These are phyloP conservation scores for Pyrrhia umbra DNA, from an alignment of 2,888 invertebrate species.

Conservation along the genomic window DNA sequence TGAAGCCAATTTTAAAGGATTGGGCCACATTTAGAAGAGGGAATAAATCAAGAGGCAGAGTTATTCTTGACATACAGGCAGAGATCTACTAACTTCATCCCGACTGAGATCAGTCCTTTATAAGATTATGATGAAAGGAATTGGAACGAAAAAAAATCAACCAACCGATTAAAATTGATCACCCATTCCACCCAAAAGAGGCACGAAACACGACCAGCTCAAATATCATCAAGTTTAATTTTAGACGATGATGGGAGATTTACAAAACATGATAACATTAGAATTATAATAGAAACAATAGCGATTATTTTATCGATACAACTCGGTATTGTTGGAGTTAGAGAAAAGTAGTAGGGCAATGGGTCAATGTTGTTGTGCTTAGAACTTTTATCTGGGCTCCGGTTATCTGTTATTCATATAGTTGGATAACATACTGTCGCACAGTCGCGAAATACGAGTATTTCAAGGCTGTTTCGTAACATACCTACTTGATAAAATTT, in stretches of 20 bases:
- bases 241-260: neutral
- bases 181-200: neutral
- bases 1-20: neutral
- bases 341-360: constrained; percentile 18
- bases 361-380: constrained; percentile 17
- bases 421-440: constrained; percentile 14
- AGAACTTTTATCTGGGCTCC: constrained; percentile 21
- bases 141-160: no score
- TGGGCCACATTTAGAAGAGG: neutral
- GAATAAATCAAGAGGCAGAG: neutral
- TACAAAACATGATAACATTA: neutral
- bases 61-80: neutral
- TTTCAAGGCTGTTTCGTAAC: constrained; percentile 16
- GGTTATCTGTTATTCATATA: constrained; percentile 7
- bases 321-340: constrained; percentile 28
- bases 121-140: no score
- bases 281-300: constrained; percentile 23
- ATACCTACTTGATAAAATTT: constrained; percentile 14
- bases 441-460: constrained; percentile 31
- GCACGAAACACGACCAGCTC: neutral
- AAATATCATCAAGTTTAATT: neutral
- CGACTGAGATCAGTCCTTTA: no score
- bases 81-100: no score
- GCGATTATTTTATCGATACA: constrained; percentile 12
- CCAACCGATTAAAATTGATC: neutral